Conservation (phyloP, 35 echinoderm and acorn worm species). For the Amphiura filiformis region DNA sequence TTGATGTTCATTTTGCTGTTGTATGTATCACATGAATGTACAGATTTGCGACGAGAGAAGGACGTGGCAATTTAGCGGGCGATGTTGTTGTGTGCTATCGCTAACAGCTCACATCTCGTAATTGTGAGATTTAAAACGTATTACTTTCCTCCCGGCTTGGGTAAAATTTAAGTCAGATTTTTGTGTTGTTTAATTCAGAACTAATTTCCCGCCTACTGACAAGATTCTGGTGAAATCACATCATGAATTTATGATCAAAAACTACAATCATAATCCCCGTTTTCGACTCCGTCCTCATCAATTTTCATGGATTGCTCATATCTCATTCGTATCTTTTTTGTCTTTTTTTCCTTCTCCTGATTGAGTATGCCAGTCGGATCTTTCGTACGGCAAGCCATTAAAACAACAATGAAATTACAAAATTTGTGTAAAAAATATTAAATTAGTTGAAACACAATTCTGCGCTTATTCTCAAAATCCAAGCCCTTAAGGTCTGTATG, state of each 20-base stretch:
- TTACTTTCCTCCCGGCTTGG: not conserved
- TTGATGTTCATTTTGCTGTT: not conserved
- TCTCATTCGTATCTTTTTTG: not conserved
- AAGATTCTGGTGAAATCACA: not conserved
- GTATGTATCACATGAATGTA: not conserved
- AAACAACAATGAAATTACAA: slow-evolving; percentile 9
- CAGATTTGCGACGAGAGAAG: not conserved
- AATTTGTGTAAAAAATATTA: not conserved
- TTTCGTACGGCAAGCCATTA: not conserved
- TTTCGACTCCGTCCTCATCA: not conserved
- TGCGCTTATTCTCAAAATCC: not conserved
- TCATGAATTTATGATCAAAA: slow-evolving; percentile 12
- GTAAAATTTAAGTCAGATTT: not conserved
- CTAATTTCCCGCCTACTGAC: not conserved
- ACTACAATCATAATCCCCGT: not conserved
- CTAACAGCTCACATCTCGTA: not conserved
- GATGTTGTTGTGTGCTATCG: not conserved
- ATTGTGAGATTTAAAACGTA: slow-evolving; percentile 8
- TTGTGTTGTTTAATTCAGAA: slow-evolving; percentile 2
- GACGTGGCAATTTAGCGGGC: not conserved
- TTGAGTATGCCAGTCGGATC: not conserved
- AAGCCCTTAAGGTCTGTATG: not conserved
- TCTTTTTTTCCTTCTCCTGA: not conserved
- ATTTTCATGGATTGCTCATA: slow-evolving; percentile 2
- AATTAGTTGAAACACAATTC: not conserved